Base-by-base conservation (phyloP, 2,113 vertebrate species). In the Brienomyrus longianalis region DNA sequence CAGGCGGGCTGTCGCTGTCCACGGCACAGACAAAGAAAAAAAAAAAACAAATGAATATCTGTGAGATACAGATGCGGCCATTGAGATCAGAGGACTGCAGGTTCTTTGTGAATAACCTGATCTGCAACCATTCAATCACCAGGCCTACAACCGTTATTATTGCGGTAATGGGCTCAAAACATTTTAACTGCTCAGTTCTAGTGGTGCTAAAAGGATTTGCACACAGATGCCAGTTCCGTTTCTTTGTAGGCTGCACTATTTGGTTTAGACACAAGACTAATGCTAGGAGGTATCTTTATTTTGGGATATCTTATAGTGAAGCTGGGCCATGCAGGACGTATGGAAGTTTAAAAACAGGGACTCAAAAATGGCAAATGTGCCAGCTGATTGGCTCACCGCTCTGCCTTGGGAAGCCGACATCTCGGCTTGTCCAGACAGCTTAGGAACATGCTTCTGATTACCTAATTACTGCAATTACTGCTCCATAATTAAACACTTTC, bases 1-100 rank as follows among this genome's bases (percentile, higher is more conserved):
- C 89, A 86, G 88, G 89, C 93, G 93, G 90, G 93, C 92, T 92
- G 92, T 92, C 90, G 87, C 90, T 84, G 87, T 91, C 90, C 77
- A 47, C 77, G 48, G 77, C 88, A 89, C 51, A 48, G 27, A 39
- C 48, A 11, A 48, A 89, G 39, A 84, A 47, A 84, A 11, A 11
- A 11, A 27, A 74, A 13, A 88, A 27, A 35, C 0, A 47, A 89
- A 84, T 62, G 39, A 84, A 85, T 31, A 80, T 54, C 77, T 56
- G 15, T 15, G 52, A 13, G 51, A 85, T 43, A 62, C 43, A 52
- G 35, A 83, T 43, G 19, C 35, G 13, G 47, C 11, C 31, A 27
- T 10, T 89, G 8, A 59, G 45, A 85, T 47, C 51, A 48, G 7
- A 59, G 21, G 35, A 45, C 80, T 59, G 89, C 8, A 3, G 39